A percentile compares a stretch with the other conserved stretches of the same genome.
phyloP scores from a whole-genome alignment of 2,113 vertebrate species.

The Platanista minor region DNA sequence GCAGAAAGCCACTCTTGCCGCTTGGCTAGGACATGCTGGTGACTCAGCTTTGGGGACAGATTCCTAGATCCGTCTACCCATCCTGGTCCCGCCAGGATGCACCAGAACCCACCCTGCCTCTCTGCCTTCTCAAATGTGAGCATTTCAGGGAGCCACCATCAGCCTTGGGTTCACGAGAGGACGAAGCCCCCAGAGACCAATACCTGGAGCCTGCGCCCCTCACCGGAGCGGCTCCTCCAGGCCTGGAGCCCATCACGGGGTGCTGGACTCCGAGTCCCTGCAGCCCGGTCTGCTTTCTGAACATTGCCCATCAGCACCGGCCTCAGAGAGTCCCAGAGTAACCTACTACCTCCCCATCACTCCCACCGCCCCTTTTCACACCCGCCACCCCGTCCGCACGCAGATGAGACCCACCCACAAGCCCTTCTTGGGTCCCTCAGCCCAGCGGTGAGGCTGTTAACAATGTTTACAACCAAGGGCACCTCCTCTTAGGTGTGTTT shows the following conservation, averaged over 20 bases:
- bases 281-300: not conserved
- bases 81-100: not conserved
- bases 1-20: constrained; percentile 48
- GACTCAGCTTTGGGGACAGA: not conserved
- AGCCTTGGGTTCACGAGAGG: not conserved
- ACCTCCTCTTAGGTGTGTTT: constrained; percentile 8
- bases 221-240: not conserved
- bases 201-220: not conserved
- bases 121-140: not conserved
- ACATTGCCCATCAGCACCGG: not conserved
- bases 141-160: constrained; percentile 47
- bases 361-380: not conserved
- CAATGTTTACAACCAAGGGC: constrained; percentile 82
- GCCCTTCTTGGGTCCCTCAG: constrained; percentile 52
- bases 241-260: not conserved
- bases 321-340: constrained; percentile 64
- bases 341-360: constrained; percentile 72
- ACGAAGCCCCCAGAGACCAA: not conserved
- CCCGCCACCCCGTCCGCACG: not conserved
- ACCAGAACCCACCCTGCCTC: not conserved
- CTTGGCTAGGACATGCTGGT: constrained; percentile 13
- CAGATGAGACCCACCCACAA: constrained; percentile 38
- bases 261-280: not conserved
- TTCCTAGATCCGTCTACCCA: not conserved
- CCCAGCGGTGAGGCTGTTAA: constrained; percentile 66